Base-by-base conservation (phyloP, 2,888 invertebrate genomes). In the Gibbula magus region DNA sequence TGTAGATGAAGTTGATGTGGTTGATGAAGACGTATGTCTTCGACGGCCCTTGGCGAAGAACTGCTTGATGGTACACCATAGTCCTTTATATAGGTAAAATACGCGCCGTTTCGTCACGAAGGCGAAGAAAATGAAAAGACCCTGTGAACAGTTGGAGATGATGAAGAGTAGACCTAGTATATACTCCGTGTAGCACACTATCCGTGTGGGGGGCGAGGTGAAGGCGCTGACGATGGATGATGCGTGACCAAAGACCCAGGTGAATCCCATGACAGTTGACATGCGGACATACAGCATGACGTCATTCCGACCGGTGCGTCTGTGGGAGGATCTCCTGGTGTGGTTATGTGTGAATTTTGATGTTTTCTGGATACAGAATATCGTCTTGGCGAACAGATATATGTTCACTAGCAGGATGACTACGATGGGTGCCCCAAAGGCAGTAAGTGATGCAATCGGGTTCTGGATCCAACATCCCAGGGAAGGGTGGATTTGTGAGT, bases 211-310 rank as follows among this genome's bases (percentile, higher is more conserved):
- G 0, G 82, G 81, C 8, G 82, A 83, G 1, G 85, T 81, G 79
- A 89, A 84, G 5, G 88, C 88, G 79, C 90, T 90, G 25, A 90
- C 83, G 18, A 89, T 78, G 2, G 90, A 86, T 2, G 90, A 90
- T 0, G 89, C 88, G 2, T 90, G 82, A 10, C 90, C 91, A 70
- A 90, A 88, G n/a, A 89, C 82, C 91, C 91, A 91, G 1, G 90
- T 91, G 77, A 91, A 90, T 5, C 91, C 91, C 91, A 91, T 90
- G 1, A 91, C 89, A 0, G 89, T 88, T 8, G 91, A 90, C 90
- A 91, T 90, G 45, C 88, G 87, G 77, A 91, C 82, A 78, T 91
- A 91, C 8, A 91, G 75, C 81, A 89, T 88, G 77, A 90, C 90
- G 84, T 91, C 90, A 80, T 88, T 84, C 53, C 86, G 83, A 3